Evolutionary conservation across 2,113 vertebrate species (phyloP).

Genomic region (Urocynchramus pylzowi): DNA sequence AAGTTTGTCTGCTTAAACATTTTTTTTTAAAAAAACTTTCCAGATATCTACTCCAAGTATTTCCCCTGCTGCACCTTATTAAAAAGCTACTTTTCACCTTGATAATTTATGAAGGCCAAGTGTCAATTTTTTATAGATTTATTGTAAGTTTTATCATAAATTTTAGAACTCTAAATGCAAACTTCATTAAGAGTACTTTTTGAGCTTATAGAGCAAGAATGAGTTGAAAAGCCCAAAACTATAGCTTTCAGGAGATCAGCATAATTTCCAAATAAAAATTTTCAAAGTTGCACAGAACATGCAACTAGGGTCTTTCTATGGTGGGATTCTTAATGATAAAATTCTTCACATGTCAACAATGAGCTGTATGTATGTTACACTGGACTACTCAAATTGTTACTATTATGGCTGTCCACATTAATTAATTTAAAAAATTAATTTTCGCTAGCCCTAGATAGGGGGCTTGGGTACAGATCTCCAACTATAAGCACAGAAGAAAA

Average conservation of each 20-base stretch:
- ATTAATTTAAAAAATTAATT: background rate
- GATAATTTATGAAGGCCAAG: background rate
- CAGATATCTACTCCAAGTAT: background rate
- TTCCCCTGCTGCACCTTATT: background rate
- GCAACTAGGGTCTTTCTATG: background rate
- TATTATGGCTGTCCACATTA: background rate
- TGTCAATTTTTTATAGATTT: background rate
- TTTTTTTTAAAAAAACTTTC: background rate
- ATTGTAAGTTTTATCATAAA: background rate
- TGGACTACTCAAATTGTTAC: background rate
- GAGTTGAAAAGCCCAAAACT: background rate
- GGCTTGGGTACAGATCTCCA: background rate
- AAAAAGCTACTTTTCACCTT: background rate
- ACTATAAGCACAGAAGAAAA: background rate
- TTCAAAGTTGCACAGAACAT: background rate
- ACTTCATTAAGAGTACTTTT: background rate
- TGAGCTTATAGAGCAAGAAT: background rate
- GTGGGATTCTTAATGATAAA: background rate
- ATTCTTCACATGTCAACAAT: background rate
- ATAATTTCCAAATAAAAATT: background rate
- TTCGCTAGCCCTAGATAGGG: background rate
- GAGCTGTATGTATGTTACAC: background rate
- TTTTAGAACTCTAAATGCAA: background rate
- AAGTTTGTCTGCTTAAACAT: background rate
- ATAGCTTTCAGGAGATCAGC: background rate